Base-by-base conservation (phyloP, 2,113 vertebrate genomes). In the Polypterus senegalus region DNA sequence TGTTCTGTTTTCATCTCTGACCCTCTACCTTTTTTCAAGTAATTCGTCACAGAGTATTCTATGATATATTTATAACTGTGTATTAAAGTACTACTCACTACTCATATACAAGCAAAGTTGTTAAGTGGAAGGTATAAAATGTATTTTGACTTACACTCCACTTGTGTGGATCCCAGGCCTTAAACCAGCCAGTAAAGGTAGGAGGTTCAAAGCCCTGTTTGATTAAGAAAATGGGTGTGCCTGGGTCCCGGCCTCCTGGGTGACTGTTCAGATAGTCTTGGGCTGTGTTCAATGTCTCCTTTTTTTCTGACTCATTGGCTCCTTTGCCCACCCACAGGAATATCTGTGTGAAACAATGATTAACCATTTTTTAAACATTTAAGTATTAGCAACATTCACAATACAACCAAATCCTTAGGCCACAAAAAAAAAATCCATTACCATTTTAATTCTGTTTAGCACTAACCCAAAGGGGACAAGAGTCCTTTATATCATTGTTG, bases 131-230 rank as follows among this genome's bases (percentile, higher is more conserved):
- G 3, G 7, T 27, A 3, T 7, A 27, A 27, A 27, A 27, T 27
- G 27, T 27, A 27, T 27, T 6, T 5, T 49, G 9, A 84, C 88
- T 80, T 79, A 93, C 91, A 0, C 47, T 79, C 89, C 89, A 91
- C 63, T 65, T 88, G 67, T 87, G 84, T 62, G 88, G 76, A 46
- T 93, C 89, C 91, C 91, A 93, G 11, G 88, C 89, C 46, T 81
- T 67, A 66, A 93, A 93, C 90, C 90, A 93, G 67, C 91, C 91
- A 0, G 89, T 93, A 75, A 93, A 93, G 5, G 77, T 93, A 3
- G 89, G 86, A 4, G 91, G 91, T 67, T 93, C 91, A 0, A 78
- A 62, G n/a, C 85, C 89, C 71, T 93, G 89, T 66, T 91, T 93
- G 71, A 93, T 85, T 67, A 92, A 67, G 0, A 91, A 67, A 66